Evolutionary conservation across 2,113 vertebrate genomes (phyloP), one percentile per base, ranked within the genome.

Genomic region (Clupea harengus): DNA sequence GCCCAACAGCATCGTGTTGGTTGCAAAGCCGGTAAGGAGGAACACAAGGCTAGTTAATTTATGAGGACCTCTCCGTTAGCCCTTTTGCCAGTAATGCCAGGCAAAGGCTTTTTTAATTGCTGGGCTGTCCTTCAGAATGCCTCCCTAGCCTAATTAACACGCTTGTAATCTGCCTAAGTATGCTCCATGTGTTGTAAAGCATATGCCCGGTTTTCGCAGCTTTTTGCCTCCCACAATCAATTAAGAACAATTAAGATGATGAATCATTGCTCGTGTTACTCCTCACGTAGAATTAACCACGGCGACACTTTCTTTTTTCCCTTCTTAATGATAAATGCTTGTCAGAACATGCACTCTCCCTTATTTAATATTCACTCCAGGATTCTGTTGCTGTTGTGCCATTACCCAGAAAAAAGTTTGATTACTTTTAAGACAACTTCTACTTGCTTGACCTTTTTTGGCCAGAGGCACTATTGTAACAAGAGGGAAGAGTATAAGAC

Each of bases 101-200:
- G 87, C 89, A 83, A 83, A 82, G 84, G 87, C 81, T 83, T 86
- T 39, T 90, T 91, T 92, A 90, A 94, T 93, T 91, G 87, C 90
- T 85, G 86, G 89, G 83, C 91, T 89, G 91, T 92, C 92, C 92
- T 92, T 92, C 90, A 89, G 81, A 91, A 88, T 45, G 82, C 83
- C 89, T 86, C 92, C 89, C 88, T 84, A 64, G 86, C 81, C 87
- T 92, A 94, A 94, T 93, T 92, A 91, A 91, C 75, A 89, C 78
- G 3, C 60, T 50, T 78, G 86, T 92, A 92, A 92, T 94, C 90
- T 89, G 88, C 57, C 86, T 87, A 89, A 93, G 90, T 91, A 88
- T 82, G 85, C 81, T 84, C n/a, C 52, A 86, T 52, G 82, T 87
- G 90, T 91, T 86, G 82, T 82, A 80, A 28, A 92, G 88, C 90